phyloP scores from a whole-genome alignment of 2,888 invertebrate species.

The Amphipoea oculea region DNA sequence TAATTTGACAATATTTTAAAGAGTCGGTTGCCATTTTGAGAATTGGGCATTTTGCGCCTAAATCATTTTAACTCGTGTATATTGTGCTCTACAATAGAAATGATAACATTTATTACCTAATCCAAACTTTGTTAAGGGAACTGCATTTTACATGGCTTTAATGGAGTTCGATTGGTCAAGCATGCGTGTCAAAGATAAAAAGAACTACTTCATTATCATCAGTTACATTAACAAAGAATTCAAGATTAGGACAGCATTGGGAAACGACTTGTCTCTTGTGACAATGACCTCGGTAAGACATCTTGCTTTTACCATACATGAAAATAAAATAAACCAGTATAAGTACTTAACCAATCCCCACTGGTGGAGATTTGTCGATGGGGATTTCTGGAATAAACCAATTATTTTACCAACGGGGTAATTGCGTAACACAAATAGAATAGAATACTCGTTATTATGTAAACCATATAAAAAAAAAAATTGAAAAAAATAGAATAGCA shows the following conservation, averaged over 20 bases:
- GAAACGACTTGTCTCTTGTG: slow-evolving; percentile 77
- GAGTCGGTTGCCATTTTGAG: too few relatives aligned
- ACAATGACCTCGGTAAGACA: slow-evolving; percentile 81
- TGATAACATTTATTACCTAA: neutral
- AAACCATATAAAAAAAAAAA: too few relatives aligned
- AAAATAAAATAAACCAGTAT: neutral
- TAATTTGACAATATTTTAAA: neutral
- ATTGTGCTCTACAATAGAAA: neutral
- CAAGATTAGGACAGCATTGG: slow-evolving; percentile 76
- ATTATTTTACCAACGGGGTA: neutral
- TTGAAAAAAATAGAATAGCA: too few relatives aligned
- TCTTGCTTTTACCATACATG: too few relatives aligned
- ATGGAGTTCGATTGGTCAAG: slow-evolving; percentile 79
- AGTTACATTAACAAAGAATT: slow-evolving; percentile 77
- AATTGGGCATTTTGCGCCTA: too few relatives aligned
- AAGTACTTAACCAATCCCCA: too few relatives aligned
- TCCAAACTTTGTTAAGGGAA: slow-evolving; percentile 65
- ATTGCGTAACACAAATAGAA: too few relatives aligned
- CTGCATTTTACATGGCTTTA: slow-evolving; percentile 71
- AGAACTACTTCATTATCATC: slow-evolving; percentile 76
- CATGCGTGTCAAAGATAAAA: slow-evolving; percentile 73
- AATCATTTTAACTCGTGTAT: neutral
- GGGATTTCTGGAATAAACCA: too few relatives aligned
- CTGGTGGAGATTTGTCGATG: too few relatives aligned
- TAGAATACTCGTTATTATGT: too few relatives aligned